Evolutionary conservation across 1,140 invertebrate genomes (phyloP), one percentile per base, ranked within the genome.

Genomic region (Ceratosolen solmsi): DNA sequence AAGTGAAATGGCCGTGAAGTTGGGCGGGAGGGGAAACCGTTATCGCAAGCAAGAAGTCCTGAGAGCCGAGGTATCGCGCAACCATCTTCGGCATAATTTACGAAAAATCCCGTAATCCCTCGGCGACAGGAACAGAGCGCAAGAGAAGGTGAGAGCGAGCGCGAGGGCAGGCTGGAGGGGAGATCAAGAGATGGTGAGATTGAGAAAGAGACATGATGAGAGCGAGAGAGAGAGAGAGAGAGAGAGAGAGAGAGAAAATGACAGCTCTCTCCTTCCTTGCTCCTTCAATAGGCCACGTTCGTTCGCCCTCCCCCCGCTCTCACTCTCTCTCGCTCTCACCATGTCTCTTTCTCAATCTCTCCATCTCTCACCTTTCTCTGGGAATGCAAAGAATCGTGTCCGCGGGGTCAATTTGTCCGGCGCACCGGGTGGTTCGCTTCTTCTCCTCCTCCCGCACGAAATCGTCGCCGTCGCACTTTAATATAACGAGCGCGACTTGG

Each of bases 41-140:
- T 77, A 65, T 63, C 75, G 49, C 38, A 36, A 8, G 49, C 9
- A 2, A n/a, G 36, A 17, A 75, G 36, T 11, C 17, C 33, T 51
- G 27, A 54, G 33, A 51, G 27, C 54, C 0, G 33, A 41, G 46
- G 2, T 22, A 15, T 2, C 0, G 68, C 22, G 41, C 68, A 46
- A 70, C 68, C 36, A 70, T 46, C 38, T 46, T 49, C 8, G 41
- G n/a, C 79, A 80, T 74, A 74, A 80, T 80, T 80, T 65, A 80
- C 56, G 46, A 80, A 74, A 80, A 80, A 74, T 80, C 79, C 79
- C 79, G 79, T 80, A 80, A 80, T 80, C 70, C 58, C 54, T 38
- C 2, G 27, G 41, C 17, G 60, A 51, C 38, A 63, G 49, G 63
- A 60, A 25, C 33, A 38, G 72, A 27, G 30, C 27, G 30, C 30